phyloP scores from a whole-genome alignment of 2,888 invertebrate genomes.

The Acleris literana region DNA sequence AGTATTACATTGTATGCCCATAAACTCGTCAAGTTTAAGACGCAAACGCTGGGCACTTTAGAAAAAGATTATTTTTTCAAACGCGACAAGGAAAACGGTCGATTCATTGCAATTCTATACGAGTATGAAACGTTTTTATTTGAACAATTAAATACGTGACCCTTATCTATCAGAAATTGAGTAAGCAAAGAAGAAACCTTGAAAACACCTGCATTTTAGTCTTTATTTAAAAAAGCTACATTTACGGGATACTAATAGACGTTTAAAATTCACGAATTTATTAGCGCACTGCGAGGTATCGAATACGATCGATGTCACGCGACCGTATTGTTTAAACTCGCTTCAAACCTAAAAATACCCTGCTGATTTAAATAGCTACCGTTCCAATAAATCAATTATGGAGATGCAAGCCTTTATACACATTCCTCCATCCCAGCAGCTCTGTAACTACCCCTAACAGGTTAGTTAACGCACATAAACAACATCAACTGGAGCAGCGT shows the following conservation, averaged over 20 bases:
- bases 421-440: slow-evolving; percentile 1
- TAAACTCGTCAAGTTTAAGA: slow-evolving; percentile 14
- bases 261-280: slow-evolving; percentile 60
- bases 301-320: slow-evolving; percentile 20
- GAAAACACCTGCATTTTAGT: slow-evolving; percentile 60
- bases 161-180: slow-evolving; percentile 59
- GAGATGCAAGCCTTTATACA: neutral
- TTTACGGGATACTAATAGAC: slow-evolving; percentile 64
- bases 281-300: slow-evolving; percentile 41
- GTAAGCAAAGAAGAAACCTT: slow-evolving; percentile 64
- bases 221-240: slow-evolving; percentile 52
- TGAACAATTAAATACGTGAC: slow-evolving; percentile 44
- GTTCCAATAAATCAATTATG: slow-evolving; percentile 6
- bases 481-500: slow-evolving; percentile 35
- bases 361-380: slow-evolving; percentile 1
- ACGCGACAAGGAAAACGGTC: slow-evolving; percentile 18
- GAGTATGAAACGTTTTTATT: slow-evolving; percentile 21
- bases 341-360: slow-evolving; percentile 1
- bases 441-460: slow-evolving; percentile 26
- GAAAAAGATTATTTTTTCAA: slow-evolving; percentile 10
- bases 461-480: slow-evolving; percentile 37
- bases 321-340: neutral
- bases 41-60: neutral
- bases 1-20: slow-evolving; percentile 17
- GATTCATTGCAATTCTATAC: slow-evolving; percentile 18